A percentile compares a stretch with the other conserved stretches of the same genome.
These are phyloP conservation scores for Abrostola triplasia DNA, from an alignment of 2,888 invertebrate genomes.

Conservation along the genomic window DNA sequence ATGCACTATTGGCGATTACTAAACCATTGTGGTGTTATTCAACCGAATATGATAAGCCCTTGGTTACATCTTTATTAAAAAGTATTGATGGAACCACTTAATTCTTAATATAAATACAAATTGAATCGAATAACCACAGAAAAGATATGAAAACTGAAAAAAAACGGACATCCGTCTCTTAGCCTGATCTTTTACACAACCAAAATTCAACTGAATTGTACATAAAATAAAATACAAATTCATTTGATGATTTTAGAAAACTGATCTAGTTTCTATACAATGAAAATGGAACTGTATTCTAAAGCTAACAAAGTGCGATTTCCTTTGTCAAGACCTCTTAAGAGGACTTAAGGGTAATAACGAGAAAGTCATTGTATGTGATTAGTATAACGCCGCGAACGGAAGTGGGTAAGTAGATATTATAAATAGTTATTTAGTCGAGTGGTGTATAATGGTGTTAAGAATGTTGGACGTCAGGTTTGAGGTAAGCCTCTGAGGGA, in stretches of 20 bases:
- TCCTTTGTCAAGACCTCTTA: conserved; percentile 31
- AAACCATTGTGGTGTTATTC: background rate
- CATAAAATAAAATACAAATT: background rate
- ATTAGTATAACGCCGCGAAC: conserved; percentile 74
- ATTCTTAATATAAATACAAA: conserved; percentile 65
- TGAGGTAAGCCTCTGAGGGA: conserved; percentile 10
- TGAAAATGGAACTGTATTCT: conserved; percentile 4
- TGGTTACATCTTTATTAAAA: conserved; percentile 39
- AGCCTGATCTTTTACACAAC: conserved; percentile 35
- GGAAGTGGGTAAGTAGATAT: conserved; percentile 73
- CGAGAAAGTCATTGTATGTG: conserved; percentile 73
- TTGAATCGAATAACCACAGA: conserved; percentile 66
- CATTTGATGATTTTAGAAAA: background rate
- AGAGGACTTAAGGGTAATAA: conserved; percentile 63
- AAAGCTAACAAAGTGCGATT: background rate
- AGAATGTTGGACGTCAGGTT: conserved; percentile 64
- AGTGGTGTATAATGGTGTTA: conserved; percentile 70
- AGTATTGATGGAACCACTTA: conserved; percentile 66
- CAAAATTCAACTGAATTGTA: background rate
- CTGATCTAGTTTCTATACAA: background rate
- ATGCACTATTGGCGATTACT: background rate
- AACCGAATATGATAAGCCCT: conserved; percentile 16
- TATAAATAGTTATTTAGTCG: conserved; percentile 63
- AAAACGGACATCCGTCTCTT: conserved; percentile 60
- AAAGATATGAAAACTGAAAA: conserved; percentile 46